phyloP scores from a whole-genome alignment of 1,140 invertebrate genomes.

The Nephotettix cincticeps region DNA sequence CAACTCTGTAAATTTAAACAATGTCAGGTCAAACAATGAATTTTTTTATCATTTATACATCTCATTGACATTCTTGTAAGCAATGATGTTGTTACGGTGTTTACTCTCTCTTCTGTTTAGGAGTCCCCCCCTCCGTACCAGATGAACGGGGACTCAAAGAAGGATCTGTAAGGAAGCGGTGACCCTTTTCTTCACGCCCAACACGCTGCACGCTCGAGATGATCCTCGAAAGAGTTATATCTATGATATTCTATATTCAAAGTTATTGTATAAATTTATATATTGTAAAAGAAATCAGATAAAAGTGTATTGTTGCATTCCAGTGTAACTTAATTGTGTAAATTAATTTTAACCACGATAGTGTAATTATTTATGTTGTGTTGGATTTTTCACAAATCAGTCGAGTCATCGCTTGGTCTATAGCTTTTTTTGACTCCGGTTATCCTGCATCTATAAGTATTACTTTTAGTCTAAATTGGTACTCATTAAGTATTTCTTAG shows the following conservation, averaged over 20 bases:
- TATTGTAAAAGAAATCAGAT: neutral
- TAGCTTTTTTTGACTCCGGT: neutral
- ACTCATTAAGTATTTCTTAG: neutral
- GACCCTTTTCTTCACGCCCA: neutral
- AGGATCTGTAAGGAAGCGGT: neutral
- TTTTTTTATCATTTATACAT: neutral
- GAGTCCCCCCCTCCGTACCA: constrained; percentile 13
- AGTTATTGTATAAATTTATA: neutral
- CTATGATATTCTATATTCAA: neutral
- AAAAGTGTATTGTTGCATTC: constrained; percentile 4
- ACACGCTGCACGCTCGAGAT: too few species aligned
- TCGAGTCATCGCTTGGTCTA: neutral
- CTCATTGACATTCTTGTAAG: neutral
- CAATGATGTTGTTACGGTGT: neutral
- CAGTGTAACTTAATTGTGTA: neutral
- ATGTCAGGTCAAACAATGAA: too few species aligned
- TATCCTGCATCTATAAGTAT: neutral
- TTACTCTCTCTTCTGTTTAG: neutral
- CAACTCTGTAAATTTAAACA: neutral
- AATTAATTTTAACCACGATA: neutral
- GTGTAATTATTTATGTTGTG: neutral
- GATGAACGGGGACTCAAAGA: neutral
- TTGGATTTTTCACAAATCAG: neutral
- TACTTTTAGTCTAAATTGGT: neutral
- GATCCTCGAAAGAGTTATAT: neutral